phyloP scores from a whole-genome alignment of 2,888 invertebrate species.

The Frankliniella fusca region DNA sequence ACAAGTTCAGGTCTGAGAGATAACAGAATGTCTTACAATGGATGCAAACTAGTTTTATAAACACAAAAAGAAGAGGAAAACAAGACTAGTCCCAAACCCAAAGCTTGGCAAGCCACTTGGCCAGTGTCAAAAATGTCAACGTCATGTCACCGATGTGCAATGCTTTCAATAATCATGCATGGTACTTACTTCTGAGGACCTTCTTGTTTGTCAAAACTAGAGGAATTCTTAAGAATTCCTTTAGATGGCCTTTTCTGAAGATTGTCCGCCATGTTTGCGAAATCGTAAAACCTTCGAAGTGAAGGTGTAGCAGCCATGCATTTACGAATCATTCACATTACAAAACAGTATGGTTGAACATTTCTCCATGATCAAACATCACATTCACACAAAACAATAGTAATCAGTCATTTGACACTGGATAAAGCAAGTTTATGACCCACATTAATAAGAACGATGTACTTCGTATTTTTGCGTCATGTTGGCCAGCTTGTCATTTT shows the following conservation, averaged over 20 bases:
- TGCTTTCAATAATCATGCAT: neutral
- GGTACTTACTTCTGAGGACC: conserved; percentile 45
- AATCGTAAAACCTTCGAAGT: neutral
- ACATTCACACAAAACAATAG: no score
- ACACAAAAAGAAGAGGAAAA: neutral
- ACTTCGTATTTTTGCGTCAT: no score
- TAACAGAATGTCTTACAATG: neutral
- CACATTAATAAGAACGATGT: no score
- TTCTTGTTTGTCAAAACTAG: conserved; percentile 78
- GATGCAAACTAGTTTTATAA: neutral
- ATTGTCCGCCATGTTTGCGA: conserved; percentile 56
- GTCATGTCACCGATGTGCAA: neutral
- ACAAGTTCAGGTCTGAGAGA: neutral
- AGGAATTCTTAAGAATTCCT: conserved; percentile 87
- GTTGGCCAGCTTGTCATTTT: no score
- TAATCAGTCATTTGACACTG: no score
- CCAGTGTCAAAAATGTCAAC: neutral
- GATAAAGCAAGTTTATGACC: no score
- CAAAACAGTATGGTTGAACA: no score
- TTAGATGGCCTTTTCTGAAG: conserved; percentile 78
- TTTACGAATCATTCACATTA: no score
- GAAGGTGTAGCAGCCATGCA: no score
- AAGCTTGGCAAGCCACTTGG: neutral
- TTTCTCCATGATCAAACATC: no score
- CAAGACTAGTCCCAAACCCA: neutral